Base-by-base conservation (phyloP, 2,113 vertebrate species). In the Coracopsis vasa region DNA sequence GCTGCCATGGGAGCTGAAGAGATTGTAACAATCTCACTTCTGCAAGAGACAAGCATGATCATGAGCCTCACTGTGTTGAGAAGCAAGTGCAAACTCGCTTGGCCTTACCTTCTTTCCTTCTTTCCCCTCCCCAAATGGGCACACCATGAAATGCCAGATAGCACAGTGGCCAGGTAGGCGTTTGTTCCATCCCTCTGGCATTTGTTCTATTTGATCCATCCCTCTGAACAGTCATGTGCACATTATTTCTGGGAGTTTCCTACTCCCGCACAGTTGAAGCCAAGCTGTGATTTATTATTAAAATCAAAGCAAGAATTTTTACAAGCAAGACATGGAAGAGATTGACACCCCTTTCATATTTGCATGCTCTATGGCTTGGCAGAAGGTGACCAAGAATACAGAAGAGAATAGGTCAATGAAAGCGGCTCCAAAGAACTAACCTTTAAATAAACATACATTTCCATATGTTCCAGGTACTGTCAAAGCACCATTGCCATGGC, bases 391-490 rank as follows among this genome's bases (percentile, higher is more conserved):
- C 39, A 42, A 47, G 51, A 45, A 11, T 35, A 39, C 19, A 45
- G 81, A 53, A 31, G 51, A 77, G 28, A 73, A 39, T 13, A 19
- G 11, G 7, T 84, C 42, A 88, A 47, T 69, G 18, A 80, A 83
- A 35, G 45, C 82, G 86, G 41, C 45, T 90, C 37, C 35, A 41
- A 16, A 85, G 66, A 80, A 19, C 21, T 79, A 41, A 44, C 24
- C 24, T 75, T 56, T 72, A 79, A 81, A 64, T 51, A 35, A 48
- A 19, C 8, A 6, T 71, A 8, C 0, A 0, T 60, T 85, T 85
- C 29, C 0, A 0, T 54, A 23, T 42, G 37, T 45, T 92, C 35
- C 0, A 0, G 84, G 50, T 48, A 35, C 50, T 58, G 16, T 39
- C 5, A 1, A 9, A 33, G 39, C 20, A 16, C 56, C 37, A 8